Percentiles rank a stretch among this genome's conserved stretches.
Evolutionary conservation across 2,888 invertebrate genomes (phyloP).

Genomic region (Amblyjoppa fuscipennis): DNA sequence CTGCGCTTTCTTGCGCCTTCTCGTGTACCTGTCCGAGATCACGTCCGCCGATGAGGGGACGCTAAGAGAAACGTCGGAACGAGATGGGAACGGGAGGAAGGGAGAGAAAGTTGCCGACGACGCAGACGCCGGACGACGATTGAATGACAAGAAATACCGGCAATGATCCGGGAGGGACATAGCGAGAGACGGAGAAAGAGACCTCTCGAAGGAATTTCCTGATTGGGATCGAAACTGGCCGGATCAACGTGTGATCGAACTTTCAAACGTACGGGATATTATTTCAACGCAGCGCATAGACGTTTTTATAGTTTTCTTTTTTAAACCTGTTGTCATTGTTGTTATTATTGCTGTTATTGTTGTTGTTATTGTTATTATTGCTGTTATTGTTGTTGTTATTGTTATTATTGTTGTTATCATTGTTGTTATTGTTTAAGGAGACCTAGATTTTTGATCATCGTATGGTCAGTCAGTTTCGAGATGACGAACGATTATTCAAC

Average conservation of each 20-base stretch:
- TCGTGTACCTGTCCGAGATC: constrained; percentile 61
- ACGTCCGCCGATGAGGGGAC: constrained; percentile 52
- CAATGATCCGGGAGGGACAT: constrained; percentile 17
- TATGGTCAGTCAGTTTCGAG: too few relatives aligned
- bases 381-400: too few relatives aligned
- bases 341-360: too few relatives aligned
- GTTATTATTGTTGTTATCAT: too few relatives aligned
- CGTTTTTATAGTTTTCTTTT: not conserved
- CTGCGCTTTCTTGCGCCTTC: constrained; percentile 47
- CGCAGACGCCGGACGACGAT: constrained; percentile 46
- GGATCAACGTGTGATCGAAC: constrained; percentile 29
- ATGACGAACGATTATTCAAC: too few relatives aligned
- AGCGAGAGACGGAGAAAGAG: not conserved
- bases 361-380: too few relatives aligned
- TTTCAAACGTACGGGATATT: not conserved
- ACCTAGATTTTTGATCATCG: too few relatives aligned
- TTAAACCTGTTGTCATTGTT: not conserved
- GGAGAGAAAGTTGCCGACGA: constrained; percentile 50
- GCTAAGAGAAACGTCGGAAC: constrained; percentile 12
- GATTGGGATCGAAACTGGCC: constrained; percentile 45
- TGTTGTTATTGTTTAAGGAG: too few relatives aligned
- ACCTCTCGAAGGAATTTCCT: not conserved
- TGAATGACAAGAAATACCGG: constrained; percentile 63
- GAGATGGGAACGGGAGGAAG: constrained; percentile 33
- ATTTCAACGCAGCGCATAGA: not conserved